Evolutionary conservation across 1,140 invertebrate species (phyloP).

Genomic region (Cheumatopsyche charites): DNA sequence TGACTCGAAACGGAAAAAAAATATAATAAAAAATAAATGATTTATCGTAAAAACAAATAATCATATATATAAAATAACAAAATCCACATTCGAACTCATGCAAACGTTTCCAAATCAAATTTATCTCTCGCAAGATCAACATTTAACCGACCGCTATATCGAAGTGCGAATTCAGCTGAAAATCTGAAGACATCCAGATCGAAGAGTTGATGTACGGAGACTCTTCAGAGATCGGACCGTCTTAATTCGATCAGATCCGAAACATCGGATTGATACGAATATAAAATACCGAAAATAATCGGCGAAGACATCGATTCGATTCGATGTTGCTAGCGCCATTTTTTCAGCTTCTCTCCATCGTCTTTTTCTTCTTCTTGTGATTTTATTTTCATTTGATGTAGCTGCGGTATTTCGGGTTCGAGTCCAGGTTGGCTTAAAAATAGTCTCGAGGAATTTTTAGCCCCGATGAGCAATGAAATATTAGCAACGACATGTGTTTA

Average conservation of each 20-base stretch:
- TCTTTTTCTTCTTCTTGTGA: constrained; percentile 5
- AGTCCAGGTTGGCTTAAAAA: constrained; percentile 38
- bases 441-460: constrained; percentile 35
- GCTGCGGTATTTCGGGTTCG: constrained; percentile 33
- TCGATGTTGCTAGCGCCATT: constrained; percentile 35
- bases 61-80: no score
- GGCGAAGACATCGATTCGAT: constrained; percentile 29
- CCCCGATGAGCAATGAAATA: constrained; percentile 38
- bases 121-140: no score
- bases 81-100: no score
- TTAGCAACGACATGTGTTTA: constrained; percentile 40
- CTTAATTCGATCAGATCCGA: not conserved
- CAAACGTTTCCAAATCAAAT: no score
- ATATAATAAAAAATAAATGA: no score
- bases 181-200: no score
- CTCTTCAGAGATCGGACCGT: not conserved
- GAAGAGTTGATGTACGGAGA: constrained; percentile 8
- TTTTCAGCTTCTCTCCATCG: constrained; percentile 7
- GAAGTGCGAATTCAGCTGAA: no score
- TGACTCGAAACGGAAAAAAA: no score
- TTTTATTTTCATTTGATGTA: constrained; percentile 15
- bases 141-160: no score
- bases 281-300: constrained; percentile 31
- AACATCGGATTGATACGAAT: not conserved
- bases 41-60: no score